Evolutionary conservation across 2,888 invertebrate genomes (phyloP).

Genomic region (Dasysyrphus albostriatus): DNA sequence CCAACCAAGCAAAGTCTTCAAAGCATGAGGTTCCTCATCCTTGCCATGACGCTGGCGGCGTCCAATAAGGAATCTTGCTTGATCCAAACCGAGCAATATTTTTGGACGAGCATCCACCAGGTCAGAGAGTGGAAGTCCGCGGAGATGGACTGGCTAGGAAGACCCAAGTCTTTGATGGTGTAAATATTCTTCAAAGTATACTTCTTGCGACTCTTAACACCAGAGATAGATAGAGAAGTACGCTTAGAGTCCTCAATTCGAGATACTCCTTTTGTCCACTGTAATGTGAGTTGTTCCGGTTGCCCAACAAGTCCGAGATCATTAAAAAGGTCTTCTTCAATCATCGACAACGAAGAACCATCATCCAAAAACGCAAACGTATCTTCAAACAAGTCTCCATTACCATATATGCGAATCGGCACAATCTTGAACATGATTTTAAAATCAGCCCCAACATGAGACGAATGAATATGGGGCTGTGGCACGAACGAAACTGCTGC

Average conservation of each 20-base stretch:
- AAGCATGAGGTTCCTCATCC: slow-evolving; percentile 13
- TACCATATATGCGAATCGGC: too few species aligned
- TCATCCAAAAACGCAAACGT: too few species aligned
- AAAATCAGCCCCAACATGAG: too few species aligned
- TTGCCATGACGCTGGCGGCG: not conserved
- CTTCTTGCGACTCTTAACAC: not conserved
- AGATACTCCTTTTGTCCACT: slow-evolving; percentile 27
- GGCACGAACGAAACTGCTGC: too few species aligned
- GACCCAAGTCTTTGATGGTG: slow-evolving; percentile 6
- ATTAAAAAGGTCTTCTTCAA: slow-evolving; percentile 33
- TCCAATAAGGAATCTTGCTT: slow-evolving; percentile 13
- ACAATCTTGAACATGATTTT: too few species aligned
- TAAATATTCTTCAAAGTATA: slow-evolving; percentile 36
- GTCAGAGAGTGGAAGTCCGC: not conserved
- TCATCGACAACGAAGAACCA: not conserved
- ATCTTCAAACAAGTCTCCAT: too few species aligned
- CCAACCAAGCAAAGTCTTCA: slow-evolving; percentile 41
- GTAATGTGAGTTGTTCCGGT: slow-evolving; percentile 11
- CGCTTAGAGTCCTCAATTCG: not conserved
- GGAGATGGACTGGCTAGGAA: slow-evolving; percentile 20
- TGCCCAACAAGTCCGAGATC: slow-evolving; percentile 9
- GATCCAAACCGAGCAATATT: slow-evolving; percentile 8
- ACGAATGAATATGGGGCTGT: too few species aligned
- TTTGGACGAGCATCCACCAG: slow-evolving; percentile 12
- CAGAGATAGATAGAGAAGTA: not conserved